These are phyloP conservation scores for Thunnus maccoyii DNA, from an alignment of 2,113 vertebrate genomes.

Conservation along the genomic window DNA sequence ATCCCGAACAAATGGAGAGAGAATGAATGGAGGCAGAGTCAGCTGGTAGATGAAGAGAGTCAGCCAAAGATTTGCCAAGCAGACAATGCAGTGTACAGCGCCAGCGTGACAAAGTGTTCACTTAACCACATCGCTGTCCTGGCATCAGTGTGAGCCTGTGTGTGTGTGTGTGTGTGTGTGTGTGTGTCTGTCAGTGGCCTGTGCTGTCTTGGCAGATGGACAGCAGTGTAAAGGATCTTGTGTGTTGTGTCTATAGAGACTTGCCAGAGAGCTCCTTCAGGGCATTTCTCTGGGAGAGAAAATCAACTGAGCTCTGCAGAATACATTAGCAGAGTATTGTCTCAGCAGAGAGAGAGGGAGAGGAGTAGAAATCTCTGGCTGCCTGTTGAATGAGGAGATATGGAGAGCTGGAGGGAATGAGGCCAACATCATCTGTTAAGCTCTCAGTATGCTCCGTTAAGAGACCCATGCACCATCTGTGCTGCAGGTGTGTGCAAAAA, in stretches of 20 bases:
- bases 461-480: too few species aligned
- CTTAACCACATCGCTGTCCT: conserved; percentile 2
- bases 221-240: conserved; percentile 17
- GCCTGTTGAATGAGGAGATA: conserved; percentile 57
- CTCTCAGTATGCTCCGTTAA: too few species aligned
- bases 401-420: conserved; percentile 5
- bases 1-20: conserved; percentile 27
- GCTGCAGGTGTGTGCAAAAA: too few species aligned
- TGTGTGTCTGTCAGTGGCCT: conserved; percentile 18
- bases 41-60: conserved; percentile 19
- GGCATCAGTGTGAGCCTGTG: not conserved
- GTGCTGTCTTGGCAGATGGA: conserved; percentile 20
- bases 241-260: conserved; percentile 32
- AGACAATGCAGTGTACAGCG: conserved; percentile 6
- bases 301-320: conserved; percentile 65
- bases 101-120: conserved; percentile 4
- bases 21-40: conserved; percentile 28
- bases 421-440: conserved; percentile 73
- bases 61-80: not conserved
- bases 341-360: conserved; percentile 37
- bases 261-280: conserved; percentile 8
- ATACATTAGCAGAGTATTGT: conserved; percentile 69
- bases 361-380: conserved; percentile 31
- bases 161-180: conserved; percentile 9
- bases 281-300: conserved; percentile 17